Percentiles rank a stretch among this genome's conserved stretches.
Evolutionary conservation across 2,113 vertebrate species (phyloP).

Genomic region (Leiothrix lutea): DNA sequence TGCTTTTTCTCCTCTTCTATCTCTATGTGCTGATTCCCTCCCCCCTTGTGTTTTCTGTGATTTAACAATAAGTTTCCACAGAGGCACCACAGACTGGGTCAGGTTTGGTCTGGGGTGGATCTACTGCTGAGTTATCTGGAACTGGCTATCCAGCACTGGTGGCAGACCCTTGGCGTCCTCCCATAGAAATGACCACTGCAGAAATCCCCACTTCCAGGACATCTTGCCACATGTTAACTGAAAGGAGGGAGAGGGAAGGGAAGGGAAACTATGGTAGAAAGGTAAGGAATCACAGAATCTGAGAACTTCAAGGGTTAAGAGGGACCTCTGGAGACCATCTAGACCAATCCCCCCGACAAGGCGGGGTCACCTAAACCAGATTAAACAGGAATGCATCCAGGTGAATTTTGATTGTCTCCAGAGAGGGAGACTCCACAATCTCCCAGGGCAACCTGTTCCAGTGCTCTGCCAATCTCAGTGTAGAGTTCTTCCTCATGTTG

Average conservation of each 20-base stretch:
- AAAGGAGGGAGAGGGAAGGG: neutral
- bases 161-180: neutral
- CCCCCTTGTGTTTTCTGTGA: neutral
- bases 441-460: neutral
- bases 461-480: neutral
- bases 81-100: neutral
- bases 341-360: no score
- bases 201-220: neutral
- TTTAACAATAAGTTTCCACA: neutral
- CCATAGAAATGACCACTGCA: neutral
- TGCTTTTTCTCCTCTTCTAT: neutral
- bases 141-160: neutral
- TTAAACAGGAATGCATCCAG: neutral
- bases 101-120: neutral
- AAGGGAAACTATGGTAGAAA: neutral
- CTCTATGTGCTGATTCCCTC: neutral
- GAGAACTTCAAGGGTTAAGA: neutral
- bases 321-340: neutral
- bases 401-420: neutral
- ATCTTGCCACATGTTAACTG: neutral
- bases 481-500: neutral
- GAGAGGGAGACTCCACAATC: neutral
- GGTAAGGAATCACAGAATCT: neutral
- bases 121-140: neutral
- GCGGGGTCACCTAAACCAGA: accelerated